Evolutionary conservation across 2,113 vertebrate genomes (phyloP).

Genomic region (Meleagris gallopavo): DNA sequence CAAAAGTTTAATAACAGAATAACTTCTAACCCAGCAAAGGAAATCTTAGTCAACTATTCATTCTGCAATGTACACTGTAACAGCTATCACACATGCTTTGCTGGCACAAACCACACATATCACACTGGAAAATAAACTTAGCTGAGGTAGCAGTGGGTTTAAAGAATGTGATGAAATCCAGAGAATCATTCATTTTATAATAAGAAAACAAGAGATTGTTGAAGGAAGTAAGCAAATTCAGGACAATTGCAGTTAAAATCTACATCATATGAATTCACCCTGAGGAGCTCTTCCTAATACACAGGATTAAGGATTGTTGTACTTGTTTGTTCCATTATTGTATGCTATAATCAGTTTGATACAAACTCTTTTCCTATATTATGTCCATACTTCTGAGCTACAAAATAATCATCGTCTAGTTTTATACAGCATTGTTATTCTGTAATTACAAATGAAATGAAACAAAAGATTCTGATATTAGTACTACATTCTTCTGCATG

Average conservation of each 20-base stretch:
- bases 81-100: background rate
- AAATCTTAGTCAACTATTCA: background rate
- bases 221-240: background rate
- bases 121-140: background rate
- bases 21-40: background rate
- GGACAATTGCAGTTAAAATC: background rate
- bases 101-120: background rate
- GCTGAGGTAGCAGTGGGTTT: background rate
- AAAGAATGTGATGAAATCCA: background rate
- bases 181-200: background rate
- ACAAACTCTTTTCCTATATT: background rate
- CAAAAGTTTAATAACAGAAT: background rate
- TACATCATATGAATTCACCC: background rate
- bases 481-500: background rate
- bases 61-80: background rate
- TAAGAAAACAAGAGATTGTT: background rate
- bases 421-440: background rate
- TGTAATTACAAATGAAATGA: background rate
- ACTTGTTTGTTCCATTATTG: background rate
- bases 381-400: background rate
- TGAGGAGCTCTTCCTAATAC: background rate
- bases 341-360: no score
- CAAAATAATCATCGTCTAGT: background rate
- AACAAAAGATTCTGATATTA: background rate
- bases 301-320: background rate